Evolutionary conservation across 2,113 vertebrate species (phyloP), one percentile per base, ranked within the genome.

Genomic region (Laterallus jamaicensis): DNA sequence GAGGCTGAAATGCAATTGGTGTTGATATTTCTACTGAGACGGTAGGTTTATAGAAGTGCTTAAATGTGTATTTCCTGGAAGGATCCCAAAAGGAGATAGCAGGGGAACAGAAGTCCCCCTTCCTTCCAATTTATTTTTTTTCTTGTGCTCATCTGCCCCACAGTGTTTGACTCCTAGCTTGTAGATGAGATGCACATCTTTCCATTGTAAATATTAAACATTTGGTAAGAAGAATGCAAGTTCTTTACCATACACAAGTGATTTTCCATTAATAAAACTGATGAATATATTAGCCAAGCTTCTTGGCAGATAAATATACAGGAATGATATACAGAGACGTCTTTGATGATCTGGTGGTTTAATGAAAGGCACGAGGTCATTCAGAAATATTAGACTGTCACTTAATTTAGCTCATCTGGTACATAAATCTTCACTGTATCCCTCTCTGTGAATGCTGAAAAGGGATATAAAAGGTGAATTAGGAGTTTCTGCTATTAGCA

Each of bases 21-120:
- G 64, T 54, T 95, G 82, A 47, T 69, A 81, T 74, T 93, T 90
- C 73, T 95, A 95, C 68, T 40, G 66, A 92, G 71, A 74, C 0
- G 0, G 55, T 25, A 78, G 55, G 66, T 78, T 95, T 94, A 81
- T 47, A 78, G 68, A 75, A 67, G 28, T 62, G 25, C 32, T 92
- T 79, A 90, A 83, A 88, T 83, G 62, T n/a, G 50, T 66, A 28
- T 87, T 86, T 90, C 55, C 83, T 92, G 94, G 91, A 88, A 86
- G 76, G 63, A 71, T 56, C 35, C 60, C 88, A 92, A 78, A 67
- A 75, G 56, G 49, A 75, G 56, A 88, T 3, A 92, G 47, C 15
- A 66, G 42, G 32, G 24, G 60, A 91, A 82, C 25, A 82, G 29
- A 94, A 90, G 14, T 40, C n/a, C 5, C 21, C 21, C 16, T 54